These are phyloP conservation scores for Bergia puertoricense DNA, from an alignment of 92 coral and sea anemone genomes.

Conservation along the genomic window DNA sequence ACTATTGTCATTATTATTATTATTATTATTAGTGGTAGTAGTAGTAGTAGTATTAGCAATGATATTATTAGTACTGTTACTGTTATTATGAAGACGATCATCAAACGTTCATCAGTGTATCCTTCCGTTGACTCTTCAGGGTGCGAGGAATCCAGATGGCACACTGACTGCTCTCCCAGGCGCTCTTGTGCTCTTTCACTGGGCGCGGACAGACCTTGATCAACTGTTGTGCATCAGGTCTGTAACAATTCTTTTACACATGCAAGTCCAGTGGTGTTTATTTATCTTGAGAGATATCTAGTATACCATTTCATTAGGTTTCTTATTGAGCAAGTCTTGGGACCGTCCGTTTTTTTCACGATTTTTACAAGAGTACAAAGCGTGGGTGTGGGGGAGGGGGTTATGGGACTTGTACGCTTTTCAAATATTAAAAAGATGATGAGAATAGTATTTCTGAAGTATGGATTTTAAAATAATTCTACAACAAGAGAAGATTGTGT, in stretches of 20 bases:
- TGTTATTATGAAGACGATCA: not conserved
- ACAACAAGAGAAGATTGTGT: no score
- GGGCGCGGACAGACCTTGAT: constrained; percentile 97
- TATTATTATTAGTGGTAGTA: no score
- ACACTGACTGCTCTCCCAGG: constrained; percentile 93
- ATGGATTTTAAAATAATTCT: no score
- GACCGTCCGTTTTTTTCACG: no score
- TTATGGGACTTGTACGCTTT: no score
- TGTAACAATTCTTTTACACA: not conserved
- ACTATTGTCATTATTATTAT: not conserved
- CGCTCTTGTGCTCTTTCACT: constrained; percentile 94
- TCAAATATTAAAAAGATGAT: no score
- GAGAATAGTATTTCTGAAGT: no score
- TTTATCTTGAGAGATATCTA: not conserved
- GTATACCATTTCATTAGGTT: not conserved
- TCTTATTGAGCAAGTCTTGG: no score
- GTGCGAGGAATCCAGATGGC: constrained; percentile 86
- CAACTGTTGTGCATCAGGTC: constrained; percentile 97
- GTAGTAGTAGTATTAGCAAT: no score
- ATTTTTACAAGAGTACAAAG: no score
- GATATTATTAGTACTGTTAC: no score
- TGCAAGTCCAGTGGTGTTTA: not conserved
- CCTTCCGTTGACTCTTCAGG: constrained; percentile 56
- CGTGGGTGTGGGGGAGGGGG: no score
- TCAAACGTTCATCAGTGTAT: not conserved